Evolutionary conservation across 2,113 vertebrate genomes (phyloP).

Genomic region (Thomomys bottae): DNA sequence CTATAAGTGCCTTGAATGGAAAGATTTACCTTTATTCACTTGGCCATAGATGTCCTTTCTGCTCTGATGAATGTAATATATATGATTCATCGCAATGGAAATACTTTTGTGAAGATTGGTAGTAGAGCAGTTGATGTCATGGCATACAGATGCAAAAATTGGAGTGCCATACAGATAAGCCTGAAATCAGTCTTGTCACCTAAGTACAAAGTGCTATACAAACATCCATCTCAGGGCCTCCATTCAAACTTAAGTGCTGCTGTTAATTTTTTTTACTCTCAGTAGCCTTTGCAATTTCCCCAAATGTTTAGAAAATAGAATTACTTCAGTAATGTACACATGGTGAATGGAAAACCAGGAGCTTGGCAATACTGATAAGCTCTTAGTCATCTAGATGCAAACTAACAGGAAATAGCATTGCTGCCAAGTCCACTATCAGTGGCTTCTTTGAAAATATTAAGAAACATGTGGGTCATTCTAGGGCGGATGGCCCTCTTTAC

Average conservation of each 20-base stretch:
- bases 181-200: neutral
- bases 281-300: constrained; percentile 12
- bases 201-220: neutral
- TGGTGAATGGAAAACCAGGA: neutral
- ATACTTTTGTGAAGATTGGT: neutral
- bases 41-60: neutral
- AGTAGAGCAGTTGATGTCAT: neutral
- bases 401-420: neutral
- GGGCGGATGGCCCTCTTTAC: neutral
- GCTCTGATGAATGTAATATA: neutral
- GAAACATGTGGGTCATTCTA: too few relatives aligned
- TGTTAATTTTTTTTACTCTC: neutral
- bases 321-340: neutral
- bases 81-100: neutral
- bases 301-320: neutral
- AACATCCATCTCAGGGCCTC: neutral
- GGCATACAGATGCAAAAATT: neutral
- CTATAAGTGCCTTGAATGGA: neutral
- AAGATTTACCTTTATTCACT: neutral
- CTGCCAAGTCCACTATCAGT: neutral
- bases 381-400: neutral
- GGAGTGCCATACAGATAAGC: neutral
- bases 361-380: neutral
- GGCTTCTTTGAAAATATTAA: neutral
- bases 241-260: neutral